Evolutionary conservation across 2,113 vertebrate species (phyloP), one percentile per base, ranked within the genome.

Genomic region (Haemorhous mexicanus): DNA sequence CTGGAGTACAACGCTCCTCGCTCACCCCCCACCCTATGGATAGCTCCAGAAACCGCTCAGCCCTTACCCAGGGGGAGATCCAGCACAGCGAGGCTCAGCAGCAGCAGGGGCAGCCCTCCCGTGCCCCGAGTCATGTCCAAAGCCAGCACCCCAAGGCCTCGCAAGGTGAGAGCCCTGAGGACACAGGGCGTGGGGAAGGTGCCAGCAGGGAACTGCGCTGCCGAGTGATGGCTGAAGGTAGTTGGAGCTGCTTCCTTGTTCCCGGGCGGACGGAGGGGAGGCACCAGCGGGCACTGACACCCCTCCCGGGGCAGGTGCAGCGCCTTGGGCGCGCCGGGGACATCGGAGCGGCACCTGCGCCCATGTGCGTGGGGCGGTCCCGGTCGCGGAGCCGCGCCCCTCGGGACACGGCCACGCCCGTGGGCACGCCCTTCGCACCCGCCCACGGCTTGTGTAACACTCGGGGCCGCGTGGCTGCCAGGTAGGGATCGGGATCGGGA

Each of bases 371-470:
- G 8, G 56, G 73, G 68, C 23, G 77, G 73, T 2, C 3, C 59
- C 49, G 5, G 17, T 0, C 0, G 4, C 1, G 19, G 22, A 4
- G 5, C 37, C 63, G 6, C 91, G 33, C 74, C 93, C 46, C 20
- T 13, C 8, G 2, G 23, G 1, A 1, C 43, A 6, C 7, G 23
- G 6, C 4, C 86, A 3, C 81, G 37, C 76, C 93, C 41, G 1
- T 1, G 15, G 4, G 1, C 59, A 9, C 70, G 35, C 50, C 89
- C 52, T 2, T 4, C 23, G 15, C 11, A 14, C 86, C 5, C 59
- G 77, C 77, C 87, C 77, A 43, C 24, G 1, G 35, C 39, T 96
- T 96, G 89, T 96, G 4, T 95, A 96, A 96, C 94, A 7, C 7
- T 1, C 10, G 6, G 2, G 32, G 3, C 13, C 55, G 61, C 82